A percentile compares a stretch with the other conserved stretches of the same genome.
These are phyloP conservation scores for Actinemys pallida DNA, from an alignment of 2,113 vertebrate species.

Conservation along the genomic window DNA sequence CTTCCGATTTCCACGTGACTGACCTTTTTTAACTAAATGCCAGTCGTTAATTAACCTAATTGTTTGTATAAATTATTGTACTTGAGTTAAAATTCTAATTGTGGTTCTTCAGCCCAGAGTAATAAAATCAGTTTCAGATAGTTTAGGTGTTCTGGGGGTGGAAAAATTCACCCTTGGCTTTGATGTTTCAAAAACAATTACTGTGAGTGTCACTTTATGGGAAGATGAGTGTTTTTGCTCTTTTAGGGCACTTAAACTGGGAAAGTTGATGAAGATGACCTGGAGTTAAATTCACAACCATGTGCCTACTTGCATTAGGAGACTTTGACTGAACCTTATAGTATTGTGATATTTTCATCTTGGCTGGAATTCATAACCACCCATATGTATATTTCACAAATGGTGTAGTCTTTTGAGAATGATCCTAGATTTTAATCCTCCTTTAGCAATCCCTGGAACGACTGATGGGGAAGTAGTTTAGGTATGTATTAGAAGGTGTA, in stretches of 20 bases:
- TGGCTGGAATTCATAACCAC: not conserved
- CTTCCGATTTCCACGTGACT: not conserved
- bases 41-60: not conserved
- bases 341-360: constrained; percentile 4
- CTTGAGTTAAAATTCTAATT: not conserved
- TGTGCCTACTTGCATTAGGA: constrained; percentile 23
- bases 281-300: constrained; percentile 18
- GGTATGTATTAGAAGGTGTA: not conserved
- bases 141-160: not conserved
- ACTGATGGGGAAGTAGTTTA: accelerated
- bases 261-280: constrained; percentile 35
- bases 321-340: not conserved
- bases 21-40: not conserved
- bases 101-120: not conserved
- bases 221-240: not conserved
- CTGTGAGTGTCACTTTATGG: not conserved
- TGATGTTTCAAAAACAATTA: constrained; percentile 45
- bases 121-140: not conserved
- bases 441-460: accelerated
- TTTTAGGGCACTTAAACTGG: constrained; percentile 35
- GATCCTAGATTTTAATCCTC: not conserved
- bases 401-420: not conserved
- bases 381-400: not conserved
- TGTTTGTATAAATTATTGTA: not conserved
- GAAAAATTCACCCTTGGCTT: not conserved